phyloP scores from a whole-genome alignment of 2,797 vertebrate species.

The Nannoperca obscura region DNA sequence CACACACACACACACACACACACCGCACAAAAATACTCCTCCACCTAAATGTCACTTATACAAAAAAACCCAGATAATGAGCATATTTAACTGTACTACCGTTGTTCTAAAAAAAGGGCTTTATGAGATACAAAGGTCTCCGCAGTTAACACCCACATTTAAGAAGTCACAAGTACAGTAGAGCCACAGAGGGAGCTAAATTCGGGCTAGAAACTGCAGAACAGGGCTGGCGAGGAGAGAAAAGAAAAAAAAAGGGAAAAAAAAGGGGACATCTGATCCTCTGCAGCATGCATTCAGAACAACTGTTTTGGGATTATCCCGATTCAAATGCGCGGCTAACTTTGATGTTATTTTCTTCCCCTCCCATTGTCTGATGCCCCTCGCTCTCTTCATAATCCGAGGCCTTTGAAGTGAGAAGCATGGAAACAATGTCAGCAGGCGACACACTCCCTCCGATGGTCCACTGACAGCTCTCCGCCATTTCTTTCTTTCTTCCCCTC shows the following conservation, averaged over 20 bases:
- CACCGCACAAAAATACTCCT: slow-evolving; percentile 41
- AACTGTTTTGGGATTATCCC: slow-evolving; percentile 86
- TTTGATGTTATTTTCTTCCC: slow-evolving; percentile 86
- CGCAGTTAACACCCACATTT: slow-evolving; percentile 73
- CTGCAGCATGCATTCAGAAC: slow-evolving; percentile 76
- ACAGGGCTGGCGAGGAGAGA: slow-evolving; percentile 60
- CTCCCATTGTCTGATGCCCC: slow-evolving; percentile 83
- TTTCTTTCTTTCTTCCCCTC: slow-evolving; percentile 44
- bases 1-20: neutral
- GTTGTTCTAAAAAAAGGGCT: slow-evolving; percentile 71
- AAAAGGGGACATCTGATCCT: slow-evolving; percentile 79
- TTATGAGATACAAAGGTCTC: slow-evolving; percentile 72
- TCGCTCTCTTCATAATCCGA: slow-evolving; percentile 82
- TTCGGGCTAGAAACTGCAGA: slow-evolving; percentile 68
- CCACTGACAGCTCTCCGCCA: slow-evolving; percentile 73
- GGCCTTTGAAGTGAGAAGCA: slow-evolving; percentile 84
- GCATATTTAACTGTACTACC: slow-evolving; percentile 63
- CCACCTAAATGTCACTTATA: slow-evolving; percentile 53
- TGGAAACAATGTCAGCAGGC: slow-evolving; percentile 85
- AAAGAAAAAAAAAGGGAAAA: too few relatives aligned
- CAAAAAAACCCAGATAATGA: slow-evolving; percentile 61
- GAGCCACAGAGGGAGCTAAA: slow-evolving; percentile 72
- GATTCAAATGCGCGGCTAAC: slow-evolving; percentile 81
- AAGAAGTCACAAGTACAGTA: slow-evolving; percentile 74
- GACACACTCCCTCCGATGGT: slow-evolving; percentile 76